phyloP scores from a whole-genome alignment of 1,140 invertebrate species.

The Formica selysi region DNA sequence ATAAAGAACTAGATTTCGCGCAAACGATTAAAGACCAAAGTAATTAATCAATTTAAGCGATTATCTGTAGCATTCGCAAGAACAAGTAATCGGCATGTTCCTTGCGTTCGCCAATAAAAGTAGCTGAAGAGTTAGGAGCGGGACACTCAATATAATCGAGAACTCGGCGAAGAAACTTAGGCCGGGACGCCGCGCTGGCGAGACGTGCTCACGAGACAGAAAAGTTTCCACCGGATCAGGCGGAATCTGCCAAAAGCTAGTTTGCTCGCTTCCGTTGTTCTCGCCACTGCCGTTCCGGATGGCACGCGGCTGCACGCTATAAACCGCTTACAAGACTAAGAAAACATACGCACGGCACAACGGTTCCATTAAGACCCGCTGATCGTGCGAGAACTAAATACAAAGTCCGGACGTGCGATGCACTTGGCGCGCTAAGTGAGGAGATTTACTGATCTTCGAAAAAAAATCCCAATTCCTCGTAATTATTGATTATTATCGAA shows the following conservation, averaged over 20 bases:
- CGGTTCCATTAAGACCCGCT: conserved; percentile 40
- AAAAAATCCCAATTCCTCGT: not conserved
- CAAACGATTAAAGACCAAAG: not conserved
- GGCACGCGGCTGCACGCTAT: conserved; percentile 14
- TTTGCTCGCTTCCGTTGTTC: conserved; percentile 34
- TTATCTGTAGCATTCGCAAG: not conserved
- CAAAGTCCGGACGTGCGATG: conserved; percentile 10
- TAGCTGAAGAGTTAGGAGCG: not conserved
- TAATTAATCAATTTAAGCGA: not conserved
- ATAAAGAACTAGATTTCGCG: not conserved
- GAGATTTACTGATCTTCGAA: conserved; percentile 18
- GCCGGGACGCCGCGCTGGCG: conserved; percentile 48
- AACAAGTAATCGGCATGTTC: conserved; percentile 6
- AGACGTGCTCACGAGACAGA: conserved; percentile 16
- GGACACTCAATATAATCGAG: conserved; percentile 38
- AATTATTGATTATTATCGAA: not conserved
- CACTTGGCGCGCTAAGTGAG: not conserved
- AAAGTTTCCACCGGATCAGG: conserved; percentile 37
- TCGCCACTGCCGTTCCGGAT: conserved; percentile 36
- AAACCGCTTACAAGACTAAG: conserved; percentile 46
- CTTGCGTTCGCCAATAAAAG: conserved; percentile 28
- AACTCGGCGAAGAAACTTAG: conserved; percentile 42
- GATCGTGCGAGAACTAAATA: conserved; percentile 39
- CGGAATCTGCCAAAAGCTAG: conserved; percentile 50
- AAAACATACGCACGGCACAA: conserved; percentile 38